phyloP scores from a whole-genome alignment of 2,797 vertebrate genomes.

The Brachyalestes nurse region DNA sequence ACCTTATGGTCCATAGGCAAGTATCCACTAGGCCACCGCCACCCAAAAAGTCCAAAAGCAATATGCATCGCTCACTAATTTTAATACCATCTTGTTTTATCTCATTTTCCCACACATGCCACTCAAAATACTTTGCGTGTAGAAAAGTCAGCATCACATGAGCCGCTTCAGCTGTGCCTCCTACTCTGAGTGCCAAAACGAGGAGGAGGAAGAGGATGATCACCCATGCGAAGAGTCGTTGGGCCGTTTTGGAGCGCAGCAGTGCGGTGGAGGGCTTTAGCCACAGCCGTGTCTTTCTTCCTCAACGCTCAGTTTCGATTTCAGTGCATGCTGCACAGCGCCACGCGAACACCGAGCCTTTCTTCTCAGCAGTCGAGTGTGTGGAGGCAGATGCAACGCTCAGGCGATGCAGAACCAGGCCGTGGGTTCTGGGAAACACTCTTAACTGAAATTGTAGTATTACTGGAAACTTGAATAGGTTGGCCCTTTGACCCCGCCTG shows the following conservation, averaged over 20 bases:
- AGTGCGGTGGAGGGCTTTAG: conserved; percentile 72
- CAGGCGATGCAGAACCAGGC: conserved; percentile 46
- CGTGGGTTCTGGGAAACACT: conserved; percentile 64
- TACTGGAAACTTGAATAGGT: conserved; percentile 62
- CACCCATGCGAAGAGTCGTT: conserved; percentile 21
- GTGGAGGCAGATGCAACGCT: conserved; percentile 64
- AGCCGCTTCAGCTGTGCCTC: conserved; percentile 40
- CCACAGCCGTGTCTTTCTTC: conserved; percentile 50
- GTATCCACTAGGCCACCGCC: too few species aligned
- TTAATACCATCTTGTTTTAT: background rate
- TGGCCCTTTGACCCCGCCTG: conserved; percentile 46
- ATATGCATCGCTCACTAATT: background rate
- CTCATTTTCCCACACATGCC: conserved; percentile 41
- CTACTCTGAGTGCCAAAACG: background rate
- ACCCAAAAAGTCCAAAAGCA: background rate
- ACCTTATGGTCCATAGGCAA: too few species aligned
- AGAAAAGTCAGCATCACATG: conserved; percentile 35
- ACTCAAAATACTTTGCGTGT: conserved; percentile 45
- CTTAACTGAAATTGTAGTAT: conserved; percentile 61
- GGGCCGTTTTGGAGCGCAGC: conserved; percentile 60
- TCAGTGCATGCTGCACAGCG: conserved; percentile 16
- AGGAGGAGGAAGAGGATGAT: conserved; percentile 8
- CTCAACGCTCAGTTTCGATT: conserved; percentile 57
- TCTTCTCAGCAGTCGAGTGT: conserved; percentile 59
- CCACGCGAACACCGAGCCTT: conserved; percentile 16